Base-by-base conservation (phyloP, 2,113 vertebrate species). In the Psittacula cyanocephala region DNA sequence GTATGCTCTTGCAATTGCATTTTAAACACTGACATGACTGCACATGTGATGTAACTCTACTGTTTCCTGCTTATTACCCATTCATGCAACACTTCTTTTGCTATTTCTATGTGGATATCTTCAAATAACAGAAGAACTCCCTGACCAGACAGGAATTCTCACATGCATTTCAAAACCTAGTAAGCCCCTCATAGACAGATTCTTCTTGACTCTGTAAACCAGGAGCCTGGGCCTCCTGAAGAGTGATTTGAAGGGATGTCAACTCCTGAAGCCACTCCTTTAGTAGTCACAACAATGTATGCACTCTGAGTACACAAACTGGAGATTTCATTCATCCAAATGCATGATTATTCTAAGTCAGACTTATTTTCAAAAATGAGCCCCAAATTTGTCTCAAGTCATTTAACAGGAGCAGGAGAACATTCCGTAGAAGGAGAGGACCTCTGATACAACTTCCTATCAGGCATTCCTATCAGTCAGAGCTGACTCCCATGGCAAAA, bases 11-110 rank as follows among this genome's bases (percentile, higher is more conserved):
- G 28, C 13, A 11, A 15, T 8, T 35, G 17, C 68, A 31, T 9
- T 57, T 31, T 9, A 57, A 57, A 57, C 98, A 33, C 24, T 27
- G 3, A 49, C 8, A 6, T 18, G 20, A 81, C 22, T 37, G 19
- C 1, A 0, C 2, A 4, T 10, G 60, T 10, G 3, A 75, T 16
- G 37, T 44, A 43, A 52, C 16, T n/a, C 52, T 16, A 17, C 44
- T 7, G 6, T 43, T 5, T 14, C 60, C 50, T 23, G 3, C 4
- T 18, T 15, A 67, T 75, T 10, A n/a, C 2, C 14, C 33, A 44
- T 39, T 68, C 19, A 22, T 60, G 37, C 27, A 59, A 37, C 70
- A 60, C 49, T 50, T 52, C 13, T 50, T 52, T 62, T 46, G 11
- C 44, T 31, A 12, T 23, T 63, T 29, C 50, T 31, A 5, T n/a